phyloP scores from a whole-genome alignment of 2,113 vertebrate species.

The Natator depressus region DNA sequence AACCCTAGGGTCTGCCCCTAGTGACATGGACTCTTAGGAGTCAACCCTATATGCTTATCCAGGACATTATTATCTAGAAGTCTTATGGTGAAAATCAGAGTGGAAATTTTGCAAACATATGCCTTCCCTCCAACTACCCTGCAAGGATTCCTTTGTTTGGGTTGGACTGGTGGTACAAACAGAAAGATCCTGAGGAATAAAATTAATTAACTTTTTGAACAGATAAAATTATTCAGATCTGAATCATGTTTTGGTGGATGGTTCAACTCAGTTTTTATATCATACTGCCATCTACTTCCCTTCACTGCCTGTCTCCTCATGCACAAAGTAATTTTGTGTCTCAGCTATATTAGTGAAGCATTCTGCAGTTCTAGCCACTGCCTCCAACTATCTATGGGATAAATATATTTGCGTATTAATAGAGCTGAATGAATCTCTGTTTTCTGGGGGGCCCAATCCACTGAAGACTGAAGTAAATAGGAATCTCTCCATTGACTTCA shows the following conservation, averaged over 20 bases:
- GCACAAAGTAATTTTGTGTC: not conserved
- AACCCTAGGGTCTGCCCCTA: too few species aligned
- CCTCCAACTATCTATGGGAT: not conserved
- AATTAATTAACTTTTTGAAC: not conserved
- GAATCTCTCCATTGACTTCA: not conserved
- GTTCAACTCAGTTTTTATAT: not conserved
- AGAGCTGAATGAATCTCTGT: not conserved
- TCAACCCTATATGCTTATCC: too few species aligned
- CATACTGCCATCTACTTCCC: rapidly evolving
- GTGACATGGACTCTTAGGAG: too few species aligned
- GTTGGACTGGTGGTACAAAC: not conserved
- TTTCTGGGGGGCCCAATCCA: not conserved
- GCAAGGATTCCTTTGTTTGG: not conserved
- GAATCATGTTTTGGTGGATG: not conserved
- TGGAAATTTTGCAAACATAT: not conserved
- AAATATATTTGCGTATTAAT: not conserved
- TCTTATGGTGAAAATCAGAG: not conserved
- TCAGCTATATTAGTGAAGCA: rapidly evolving
- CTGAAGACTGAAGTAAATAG: not conserved
- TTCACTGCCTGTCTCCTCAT: not conserved
- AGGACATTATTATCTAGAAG: too few species aligned
- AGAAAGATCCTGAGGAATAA: not conserved
- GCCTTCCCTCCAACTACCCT: not conserved
- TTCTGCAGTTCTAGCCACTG: not conserved
- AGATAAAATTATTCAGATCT: not conserved